Base-by-base conservation (phyloP, 2,113 vertebrate species). In the Pachypanchax playfairii region DNA sequence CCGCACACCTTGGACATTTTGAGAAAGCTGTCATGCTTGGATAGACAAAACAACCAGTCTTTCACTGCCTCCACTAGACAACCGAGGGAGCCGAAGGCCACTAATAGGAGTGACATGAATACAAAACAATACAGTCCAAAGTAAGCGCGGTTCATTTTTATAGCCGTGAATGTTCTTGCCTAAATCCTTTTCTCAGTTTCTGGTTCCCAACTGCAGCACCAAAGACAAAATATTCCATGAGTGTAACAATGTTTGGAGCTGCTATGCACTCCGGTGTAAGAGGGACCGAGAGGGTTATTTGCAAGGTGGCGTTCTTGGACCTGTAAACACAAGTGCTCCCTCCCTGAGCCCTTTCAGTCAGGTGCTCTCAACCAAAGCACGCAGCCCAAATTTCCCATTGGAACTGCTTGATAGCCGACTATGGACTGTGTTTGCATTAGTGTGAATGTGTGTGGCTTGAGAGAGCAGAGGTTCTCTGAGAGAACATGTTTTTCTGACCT, bases 291-390 rank as follows among this genome's bases (percentile, higher is more conserved):
- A 66, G 75, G 52, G 83, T 75, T 85, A 81, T 81, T 84, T 85
- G 65, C 65, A 65, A 33, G 47, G 63, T 68, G 73, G 59, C 74
- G 82, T 85, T 85, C 84, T 66, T 73, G 51, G 76, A 82, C 75
- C 78, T 75, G 77, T 87, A 84, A 84, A 84, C 75, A 85, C 65
- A 48, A 70, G 65, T 62, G 70, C 65, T 55, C 66, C 65, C 67
- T 84, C 73, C 71, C 75, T 62, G 53, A 70, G 68, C 66, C 71
- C 51, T 70, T 82, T 61, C 64, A 80, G 79, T 70, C 73, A 80
- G 75, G 65, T 77, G 77, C 82, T 78, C 84, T 83, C 76, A 48
- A 80, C 84, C 73, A 83, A 65, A 89, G 82, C 78, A 79, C 69
- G 82, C 76, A 85, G 82, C 85, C 84, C 62, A 72, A 13, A 83